Evolutionary conservation across 2,797 vertebrate genomes (phyloP).

Genomic region (Sandelia bainsii): DNA sequence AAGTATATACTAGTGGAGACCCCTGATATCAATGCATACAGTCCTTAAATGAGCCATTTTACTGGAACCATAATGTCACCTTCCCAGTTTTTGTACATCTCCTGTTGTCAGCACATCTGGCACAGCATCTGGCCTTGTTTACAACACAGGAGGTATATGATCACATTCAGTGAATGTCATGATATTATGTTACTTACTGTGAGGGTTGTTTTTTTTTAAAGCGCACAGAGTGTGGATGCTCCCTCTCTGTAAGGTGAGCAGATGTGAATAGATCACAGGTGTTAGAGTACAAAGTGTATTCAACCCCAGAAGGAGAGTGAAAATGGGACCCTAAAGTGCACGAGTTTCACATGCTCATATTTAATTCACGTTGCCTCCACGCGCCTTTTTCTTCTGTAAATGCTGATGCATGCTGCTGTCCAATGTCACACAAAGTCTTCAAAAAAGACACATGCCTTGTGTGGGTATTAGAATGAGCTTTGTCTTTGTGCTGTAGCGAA

Average conservation of each 20-base stretch:
- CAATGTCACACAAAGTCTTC: slow-evolving; percentile 60
- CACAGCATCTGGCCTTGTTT: slow-evolving; percentile 77
- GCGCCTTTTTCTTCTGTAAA: slow-evolving; percentile 56
- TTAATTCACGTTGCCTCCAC: slow-evolving; percentile 74
- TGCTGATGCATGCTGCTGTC: slow-evolving; percentile 67
- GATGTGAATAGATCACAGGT: slow-evolving; percentile 76
- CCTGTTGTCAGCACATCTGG: slow-evolving; percentile 76
- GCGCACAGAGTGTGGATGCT: slow-evolving; percentile 30
- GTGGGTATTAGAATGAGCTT: slow-evolving; percentile 35
- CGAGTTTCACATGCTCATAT: slow-evolving; percentile 72
- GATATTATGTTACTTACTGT: slow-evolving; percentile 75
- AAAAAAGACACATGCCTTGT: slow-evolving; percentile 31
- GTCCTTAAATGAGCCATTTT: slow-evolving; percentile 48
- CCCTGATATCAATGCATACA: slow-evolving; percentile 24
- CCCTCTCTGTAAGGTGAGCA: slow-evolving; percentile 68
- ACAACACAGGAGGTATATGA: slow-evolving; percentile 71
- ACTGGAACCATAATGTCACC: slow-evolving; percentile 67
- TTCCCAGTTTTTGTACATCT: slow-evolving; percentile 60
- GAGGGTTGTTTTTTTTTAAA: slow-evolving; percentile 42
- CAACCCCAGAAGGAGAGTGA: slow-evolving; percentile 62
- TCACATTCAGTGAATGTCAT: slow-evolving; percentile 76
- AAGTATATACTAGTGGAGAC: slow-evolving; percentile 22
- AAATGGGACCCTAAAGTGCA: slow-evolving; percentile 67
- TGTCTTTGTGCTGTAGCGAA: slow-evolving; percentile 35
- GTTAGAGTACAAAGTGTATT: slow-evolving; percentile 67